Evolutionary conservation across 2,797 vertebrate species (phyloP).

Genomic region (Scolopax bukidnonensis): DNA sequence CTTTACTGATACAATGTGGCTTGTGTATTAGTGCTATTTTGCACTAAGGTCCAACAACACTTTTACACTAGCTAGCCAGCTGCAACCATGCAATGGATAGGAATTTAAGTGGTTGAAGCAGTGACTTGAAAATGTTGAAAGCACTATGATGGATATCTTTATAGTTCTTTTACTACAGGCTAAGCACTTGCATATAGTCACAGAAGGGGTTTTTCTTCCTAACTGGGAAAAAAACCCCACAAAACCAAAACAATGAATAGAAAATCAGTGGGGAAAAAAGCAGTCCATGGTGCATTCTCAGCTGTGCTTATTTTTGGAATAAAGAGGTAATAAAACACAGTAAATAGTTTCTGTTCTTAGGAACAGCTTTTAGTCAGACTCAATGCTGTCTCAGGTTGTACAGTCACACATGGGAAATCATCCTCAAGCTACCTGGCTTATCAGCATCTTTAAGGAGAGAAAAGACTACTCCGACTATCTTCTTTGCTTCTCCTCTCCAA

Average conservation of each 20-base stretch:
- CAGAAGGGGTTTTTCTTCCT: not conserved
- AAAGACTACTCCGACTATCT: not conserved
- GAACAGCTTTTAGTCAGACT: not conserved
- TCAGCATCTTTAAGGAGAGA: not conserved
- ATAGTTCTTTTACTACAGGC: not conserved
- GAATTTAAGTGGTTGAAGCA: not conserved
- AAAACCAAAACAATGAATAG: not conserved
- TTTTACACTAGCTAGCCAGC: not conserved
- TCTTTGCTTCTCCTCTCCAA: not conserved
- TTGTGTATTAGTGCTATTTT: not conserved
- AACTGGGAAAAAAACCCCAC: not conserved
- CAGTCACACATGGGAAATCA: not conserved
- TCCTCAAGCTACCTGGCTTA: not conserved
- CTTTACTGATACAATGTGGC: fast-evolving
- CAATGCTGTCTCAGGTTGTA: not conserved
- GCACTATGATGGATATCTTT: not conserved
- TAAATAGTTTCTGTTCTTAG: not conserved
- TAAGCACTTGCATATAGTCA: not conserved
- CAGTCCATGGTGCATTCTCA: not conserved
- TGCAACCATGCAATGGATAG: not conserved
- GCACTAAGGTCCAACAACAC: not conserved
- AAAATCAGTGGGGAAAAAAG: not conserved
- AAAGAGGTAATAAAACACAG: not conserved
- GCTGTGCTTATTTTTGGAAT: not conserved
- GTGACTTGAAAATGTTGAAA: not conserved